Evolutionary conservation across 2,113 vertebrate genomes (phyloP).

Genomic region (Centropus unirufus): DNA sequence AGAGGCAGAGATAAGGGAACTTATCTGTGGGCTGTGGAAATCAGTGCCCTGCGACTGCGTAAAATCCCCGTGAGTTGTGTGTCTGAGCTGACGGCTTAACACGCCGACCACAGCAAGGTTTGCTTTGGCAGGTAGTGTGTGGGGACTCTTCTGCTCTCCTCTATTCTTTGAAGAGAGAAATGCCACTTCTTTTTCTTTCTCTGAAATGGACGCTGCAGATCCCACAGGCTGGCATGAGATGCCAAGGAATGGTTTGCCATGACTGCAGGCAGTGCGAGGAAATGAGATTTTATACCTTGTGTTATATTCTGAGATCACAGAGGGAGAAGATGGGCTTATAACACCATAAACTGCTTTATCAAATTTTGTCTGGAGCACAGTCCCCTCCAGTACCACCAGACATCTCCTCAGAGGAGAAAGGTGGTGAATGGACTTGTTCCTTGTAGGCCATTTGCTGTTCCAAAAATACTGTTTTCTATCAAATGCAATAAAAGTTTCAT

Average conservation of each 20-base stretch:
- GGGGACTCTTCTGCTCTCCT: background rate
- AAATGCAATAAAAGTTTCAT: background rate
- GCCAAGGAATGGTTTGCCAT: background rate
- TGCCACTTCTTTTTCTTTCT: background rate
- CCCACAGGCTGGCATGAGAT: background rate
- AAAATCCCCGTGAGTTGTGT: accelerated
- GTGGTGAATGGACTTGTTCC: background rate
- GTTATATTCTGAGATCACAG: background rate
- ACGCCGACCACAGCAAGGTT: accelerated
- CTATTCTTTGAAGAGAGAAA: background rate
- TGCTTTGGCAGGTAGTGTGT: background rate
- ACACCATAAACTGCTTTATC: background rate
- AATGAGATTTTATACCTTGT: background rate
- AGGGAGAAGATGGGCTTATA: background rate
- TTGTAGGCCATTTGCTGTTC: background rate
- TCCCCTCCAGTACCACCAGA: background rate
- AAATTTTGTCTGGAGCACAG: background rate
- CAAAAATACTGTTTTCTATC: background rate
- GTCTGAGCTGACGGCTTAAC: background rate
- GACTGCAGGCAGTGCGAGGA: background rate
- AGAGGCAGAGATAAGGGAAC: background rate
- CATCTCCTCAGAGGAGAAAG: background rate
- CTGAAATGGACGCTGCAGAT: background rate
- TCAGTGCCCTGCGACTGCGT: background rate
- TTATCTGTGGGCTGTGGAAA: background rate